Conservation (phyloP, 2,888 invertebrate species). For the Diadromus collaris region DNA sequence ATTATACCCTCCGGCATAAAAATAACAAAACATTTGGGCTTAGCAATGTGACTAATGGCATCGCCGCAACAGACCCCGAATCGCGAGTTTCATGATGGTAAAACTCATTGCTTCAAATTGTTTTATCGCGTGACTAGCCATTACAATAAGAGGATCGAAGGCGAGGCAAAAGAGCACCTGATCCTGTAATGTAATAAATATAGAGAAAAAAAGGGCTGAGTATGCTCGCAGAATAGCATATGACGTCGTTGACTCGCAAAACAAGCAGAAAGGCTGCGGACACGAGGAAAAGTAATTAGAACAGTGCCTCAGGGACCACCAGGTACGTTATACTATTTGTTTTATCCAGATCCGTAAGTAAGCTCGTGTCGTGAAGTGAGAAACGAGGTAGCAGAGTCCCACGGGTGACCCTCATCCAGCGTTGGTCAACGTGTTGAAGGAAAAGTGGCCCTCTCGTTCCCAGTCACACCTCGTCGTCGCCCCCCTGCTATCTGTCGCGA, state of each 20-base stretch:
- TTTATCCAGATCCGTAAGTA: constrained; percentile 59
- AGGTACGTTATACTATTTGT: constrained; percentile 41
- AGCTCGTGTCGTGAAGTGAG: constrained; percentile 51
- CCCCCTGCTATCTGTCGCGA: constrained; percentile 61
- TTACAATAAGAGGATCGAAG: constrained; percentile 43
- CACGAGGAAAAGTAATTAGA: constrained; percentile 65
- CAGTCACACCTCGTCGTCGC: constrained; percentile 71
- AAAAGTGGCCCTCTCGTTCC: constrained; percentile 66
- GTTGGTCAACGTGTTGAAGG: constrained; percentile 64
- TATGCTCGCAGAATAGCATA: not conserved
- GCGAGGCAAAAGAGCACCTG: constrained; percentile 45
- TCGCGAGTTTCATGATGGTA: constrained; percentile 48
- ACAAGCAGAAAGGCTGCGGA: constrained; percentile 10
- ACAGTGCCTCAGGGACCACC: constrained; percentile 36
- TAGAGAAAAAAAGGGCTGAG: not conserved
- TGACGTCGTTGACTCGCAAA: constrained; percentile 14
- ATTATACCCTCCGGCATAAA: constrained; percentile 41
- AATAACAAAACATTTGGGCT: constrained; percentile 46
- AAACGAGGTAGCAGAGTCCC: constrained; percentile 66
- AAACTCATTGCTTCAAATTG: constrained; percentile 58
- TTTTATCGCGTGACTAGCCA: constrained; percentile 57
- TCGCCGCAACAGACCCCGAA: constrained; percentile 11
- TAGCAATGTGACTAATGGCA: constrained; percentile 58
- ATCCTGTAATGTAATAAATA: constrained; percentile 38
- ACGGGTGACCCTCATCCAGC: constrained; percentile 67